A percentile compares a stretch with the other conserved stretches of the same genome.
These are phyloP conservation scores for Lepas anatifera DNA, from an alignment of 2,888 invertebrate species.

Conservation along the genomic window DNA sequence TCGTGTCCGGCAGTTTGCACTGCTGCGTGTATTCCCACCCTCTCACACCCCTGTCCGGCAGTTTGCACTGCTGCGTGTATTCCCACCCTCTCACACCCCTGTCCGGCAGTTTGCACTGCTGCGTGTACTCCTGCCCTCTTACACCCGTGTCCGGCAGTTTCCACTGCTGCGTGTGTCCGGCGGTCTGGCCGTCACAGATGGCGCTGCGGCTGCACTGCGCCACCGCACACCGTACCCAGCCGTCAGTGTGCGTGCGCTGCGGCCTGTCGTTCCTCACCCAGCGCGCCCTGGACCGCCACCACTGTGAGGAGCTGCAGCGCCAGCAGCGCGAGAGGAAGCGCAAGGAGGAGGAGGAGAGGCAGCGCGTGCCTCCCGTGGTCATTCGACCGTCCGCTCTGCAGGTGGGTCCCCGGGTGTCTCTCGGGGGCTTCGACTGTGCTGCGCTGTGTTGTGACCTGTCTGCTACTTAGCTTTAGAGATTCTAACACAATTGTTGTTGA, in stretches of 20 bases:
- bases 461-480: too few relatives aligned
- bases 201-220: neutral
- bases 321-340: neutral
- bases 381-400: neutral
- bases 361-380: neutral
- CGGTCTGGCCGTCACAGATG: neutral
- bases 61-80: too few relatives aligned
- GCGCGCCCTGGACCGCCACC: neutral
- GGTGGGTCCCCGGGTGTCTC: neutral
- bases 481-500: too few relatives aligned
- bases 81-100: neutral
- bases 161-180: neutral
- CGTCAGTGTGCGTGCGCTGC: neutral
- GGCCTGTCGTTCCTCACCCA: neutral
- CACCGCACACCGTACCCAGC: neutral
- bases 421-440: neutral
- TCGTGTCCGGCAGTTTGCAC: too few relatives aligned
- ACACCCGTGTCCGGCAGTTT: too few relatives aligned
- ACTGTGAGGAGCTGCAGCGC: neutral
- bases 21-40: too few relatives aligned
- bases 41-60: too few relatives aligned
- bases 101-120: too few relatives aligned
- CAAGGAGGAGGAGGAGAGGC: neutral
- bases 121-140: too few relatives aligned
- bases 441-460: too few relatives aligned